Base-by-base conservation (phyloP, 1,140 invertebrate genomes). In the Drosophila bifasciata region DNA sequence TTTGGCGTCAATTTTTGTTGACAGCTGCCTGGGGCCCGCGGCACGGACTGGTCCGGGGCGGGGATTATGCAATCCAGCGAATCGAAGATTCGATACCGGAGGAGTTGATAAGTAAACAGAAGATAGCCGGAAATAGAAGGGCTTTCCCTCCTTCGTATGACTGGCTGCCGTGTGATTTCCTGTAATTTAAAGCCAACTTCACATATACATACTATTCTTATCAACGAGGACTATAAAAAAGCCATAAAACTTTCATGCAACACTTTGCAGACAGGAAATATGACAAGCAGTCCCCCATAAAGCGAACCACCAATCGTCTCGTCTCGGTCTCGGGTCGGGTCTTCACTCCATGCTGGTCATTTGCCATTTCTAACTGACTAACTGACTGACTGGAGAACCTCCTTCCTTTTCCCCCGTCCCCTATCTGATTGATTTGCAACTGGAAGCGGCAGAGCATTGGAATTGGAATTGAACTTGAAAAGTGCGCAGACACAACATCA, bases 381-480 rank as follows among this genome's bases (percentile, higher is more conserved):
- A 51, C 11, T 40, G 51, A 17, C 76, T 55, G 21, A n/a, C 55
- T 40, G 66, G n/a, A n/a, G n/a, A n/a, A 63, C 61, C 68, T 44
- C 11, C 51, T 25, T 21, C 2, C 61, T 66, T 40, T 19, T 19
- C 13, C 62, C 39, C 36, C 58, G 41, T 16, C 39, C 25, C 3
- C 25, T 60, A 19, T 25, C 48, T 61, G 72, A 69, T 76, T 76
- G 72, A 85, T 80, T 81, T 70, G 83, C 74, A 77, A 60, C 40
- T 58, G 58, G 39, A 51, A 36, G 40, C 25, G 43, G 13, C 48
- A 39, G 55, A 43, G 53, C n/a, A n/a, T 32, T 46, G 52, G 73
- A 64, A 74, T 83, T 86, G 74, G 69, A 86, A 86, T 88, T 88
- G 83, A 86, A 86, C 83, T 86, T 86, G 83, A 86, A 86, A 86